Percentiles rank a stretch among this genome's conserved stretches.
phyloP scores from a whole-genome alignment of 2,113 vertebrate genomes.

The Rhombomys opimus region DNA sequence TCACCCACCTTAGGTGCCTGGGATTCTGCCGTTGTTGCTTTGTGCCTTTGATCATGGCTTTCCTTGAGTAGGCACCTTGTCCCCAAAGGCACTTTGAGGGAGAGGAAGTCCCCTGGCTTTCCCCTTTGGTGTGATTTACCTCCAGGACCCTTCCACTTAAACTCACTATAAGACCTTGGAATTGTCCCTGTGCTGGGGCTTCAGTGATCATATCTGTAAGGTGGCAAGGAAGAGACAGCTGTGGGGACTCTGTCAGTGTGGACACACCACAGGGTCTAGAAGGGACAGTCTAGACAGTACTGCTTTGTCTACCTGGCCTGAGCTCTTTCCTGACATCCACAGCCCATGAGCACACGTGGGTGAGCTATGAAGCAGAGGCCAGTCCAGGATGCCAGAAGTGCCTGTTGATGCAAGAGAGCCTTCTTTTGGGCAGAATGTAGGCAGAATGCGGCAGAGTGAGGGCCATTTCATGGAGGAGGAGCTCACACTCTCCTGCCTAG shows the following conservation, averaged over 20 bases:
- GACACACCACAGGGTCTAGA: not conserved
- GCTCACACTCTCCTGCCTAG: accelerated
- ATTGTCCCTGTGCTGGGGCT: not conserved
- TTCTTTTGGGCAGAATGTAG: not conserved
- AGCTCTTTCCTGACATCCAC: not conserved
- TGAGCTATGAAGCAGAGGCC: not conserved
- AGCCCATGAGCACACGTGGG: not conserved
- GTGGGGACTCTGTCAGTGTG: not conserved
- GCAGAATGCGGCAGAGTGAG: not conserved
- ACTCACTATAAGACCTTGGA: not conserved
- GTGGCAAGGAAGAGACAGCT: not conserved
- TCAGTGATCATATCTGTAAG: not conserved
- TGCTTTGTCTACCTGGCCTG: not conserved
- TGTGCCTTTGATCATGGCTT: not conserved
- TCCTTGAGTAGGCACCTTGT: not conserved
- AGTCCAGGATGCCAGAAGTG: accelerated
- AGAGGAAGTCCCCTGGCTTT: not conserved
- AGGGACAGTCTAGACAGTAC: not conserved
- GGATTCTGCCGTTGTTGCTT: not conserved
- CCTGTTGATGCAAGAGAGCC: accelerated
- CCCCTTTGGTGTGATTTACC: not conserved
- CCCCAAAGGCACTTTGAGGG: too few relatives aligned
- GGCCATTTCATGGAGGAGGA: not conserved
- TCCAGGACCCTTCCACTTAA: not conserved
- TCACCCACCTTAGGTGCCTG: slow-evolving; percentile 35